Evolutionary conservation across 2,797 vertebrate genomes (phyloP).

Genomic region (Takifugu ocellatus): DNA sequence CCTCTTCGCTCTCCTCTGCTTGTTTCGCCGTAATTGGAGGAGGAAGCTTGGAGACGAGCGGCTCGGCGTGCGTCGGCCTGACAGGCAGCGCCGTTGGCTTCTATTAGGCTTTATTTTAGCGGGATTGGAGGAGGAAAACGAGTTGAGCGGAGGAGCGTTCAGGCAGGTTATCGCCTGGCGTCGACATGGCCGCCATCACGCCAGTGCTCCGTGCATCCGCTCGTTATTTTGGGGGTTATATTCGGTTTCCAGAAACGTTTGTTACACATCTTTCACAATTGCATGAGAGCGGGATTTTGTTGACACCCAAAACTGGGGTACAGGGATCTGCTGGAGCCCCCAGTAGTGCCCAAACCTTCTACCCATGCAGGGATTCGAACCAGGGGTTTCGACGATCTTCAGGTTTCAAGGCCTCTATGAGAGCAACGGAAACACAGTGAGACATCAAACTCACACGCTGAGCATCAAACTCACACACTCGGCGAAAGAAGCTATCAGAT

Average conservation of each 20-base stretch:
- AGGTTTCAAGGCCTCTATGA: too few relatives aligned
- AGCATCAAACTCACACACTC: too few relatives aligned
- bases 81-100: conserved; percentile 66
- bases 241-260: conserved; percentile 15
- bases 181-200: conserved; percentile 35
- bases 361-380: too few relatives aligned
- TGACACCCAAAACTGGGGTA: too few relatives aligned
- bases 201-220: conserved; percentile 10
- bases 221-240: conserved; percentile 20
- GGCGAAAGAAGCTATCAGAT: too few relatives aligned
- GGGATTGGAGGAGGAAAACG: conserved; percentile 42
- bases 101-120: conserved; percentile 71
- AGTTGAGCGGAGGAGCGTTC: conserved; percentile 38
- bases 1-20: conserved; percentile 24
- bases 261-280: too few relatives aligned
- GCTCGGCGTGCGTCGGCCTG: conserved; percentile 55
- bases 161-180: conserved; percentile 36
- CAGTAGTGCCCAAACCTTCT: too few relatives aligned
- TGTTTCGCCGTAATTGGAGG: conserved; percentile 72
- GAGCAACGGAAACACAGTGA: too few relatives aligned
- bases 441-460: too few relatives aligned
- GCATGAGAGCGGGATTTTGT: too few relatives aligned
- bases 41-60: conserved; percentile 58
- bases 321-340: too few relatives aligned
- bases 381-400: too few relatives aligned